These are phyloP conservation scores for Cheirogaleus major DNA, from an alignment of 2,797 vertebrate species.

Conservation along the genomic window DNA sequence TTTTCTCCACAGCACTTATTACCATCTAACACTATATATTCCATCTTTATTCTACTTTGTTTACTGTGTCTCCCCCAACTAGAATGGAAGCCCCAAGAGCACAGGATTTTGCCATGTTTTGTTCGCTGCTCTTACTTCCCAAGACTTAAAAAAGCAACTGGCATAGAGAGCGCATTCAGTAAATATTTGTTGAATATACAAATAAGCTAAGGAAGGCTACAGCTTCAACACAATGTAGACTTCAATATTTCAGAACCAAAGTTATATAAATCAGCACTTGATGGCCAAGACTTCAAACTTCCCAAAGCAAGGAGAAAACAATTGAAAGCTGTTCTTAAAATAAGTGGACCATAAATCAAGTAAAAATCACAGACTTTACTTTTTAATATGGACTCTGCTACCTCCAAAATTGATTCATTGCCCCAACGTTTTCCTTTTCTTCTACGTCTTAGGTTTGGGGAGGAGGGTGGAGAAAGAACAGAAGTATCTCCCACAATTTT, in stretches of 20 bases:
- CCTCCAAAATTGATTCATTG: neutral
- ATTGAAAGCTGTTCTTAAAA: neutral
- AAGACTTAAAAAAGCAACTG: neutral
- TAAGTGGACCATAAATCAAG: neutral
- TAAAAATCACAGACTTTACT: constrained; percentile 5
- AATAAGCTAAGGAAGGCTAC: neutral
- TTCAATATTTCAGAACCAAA: neutral
- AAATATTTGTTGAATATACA: neutral
- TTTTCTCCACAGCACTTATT: neutral
- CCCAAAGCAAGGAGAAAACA: neutral
- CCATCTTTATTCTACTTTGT: neutral
- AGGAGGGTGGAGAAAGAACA: neutral
- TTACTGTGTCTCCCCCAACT: neutral
- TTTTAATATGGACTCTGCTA: neutral
- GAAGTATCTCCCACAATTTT: neutral
- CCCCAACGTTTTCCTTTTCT: neutral
- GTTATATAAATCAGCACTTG: neutral
- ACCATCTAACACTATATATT: neutral
- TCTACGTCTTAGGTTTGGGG: neutral
- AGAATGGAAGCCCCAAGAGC: neutral
- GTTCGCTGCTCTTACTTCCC: neutral
- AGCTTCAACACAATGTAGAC: neutral
- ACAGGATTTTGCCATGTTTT: neutral
- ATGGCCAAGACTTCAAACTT: neutral
- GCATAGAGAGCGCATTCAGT: neutral